Evolutionary conservation across 2,888 invertebrate genomes (phyloP).

Genomic region (Nymphalis urticae): DNA sequence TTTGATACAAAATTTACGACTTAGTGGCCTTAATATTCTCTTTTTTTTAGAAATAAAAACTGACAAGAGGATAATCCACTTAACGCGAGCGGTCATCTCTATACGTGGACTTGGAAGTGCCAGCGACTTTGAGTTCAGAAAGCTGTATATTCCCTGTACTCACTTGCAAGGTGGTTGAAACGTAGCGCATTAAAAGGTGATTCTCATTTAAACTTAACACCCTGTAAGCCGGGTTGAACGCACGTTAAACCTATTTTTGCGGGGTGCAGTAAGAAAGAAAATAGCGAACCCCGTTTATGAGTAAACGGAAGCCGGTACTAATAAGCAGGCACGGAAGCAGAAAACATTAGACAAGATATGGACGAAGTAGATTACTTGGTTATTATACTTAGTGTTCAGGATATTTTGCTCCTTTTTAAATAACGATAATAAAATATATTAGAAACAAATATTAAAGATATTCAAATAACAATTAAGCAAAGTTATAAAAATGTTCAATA

Average conservation of each 20-base stretch:
- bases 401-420: neutral
- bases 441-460: too few species aligned
- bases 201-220: conserved; percentile 50
- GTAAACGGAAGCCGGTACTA: conserved; percentile 53
- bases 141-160: conserved; percentile 6
- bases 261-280: conserved; percentile 51
- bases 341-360: conserved; percentile 41
- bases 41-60: too few species aligned
- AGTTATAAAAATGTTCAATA: too few species aligned
- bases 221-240: conserved; percentile 49
- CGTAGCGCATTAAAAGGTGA: conserved; percentile 48
- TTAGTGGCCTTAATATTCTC: too few species aligned
- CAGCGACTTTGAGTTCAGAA: neutral
- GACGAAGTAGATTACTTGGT: conserved; percentile 29
- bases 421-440: neutral
- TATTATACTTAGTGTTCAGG: conserved; percentile 5
- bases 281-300: conserved; percentile 56
- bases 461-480: too few species aligned
- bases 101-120: neutral
- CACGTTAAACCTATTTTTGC: conserved; percentile 52
- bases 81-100: neutral
- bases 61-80: too few species aligned
- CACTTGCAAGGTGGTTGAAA: conserved; percentile 27
- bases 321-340: conserved; percentile 51
- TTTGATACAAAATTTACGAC: too few species aligned